Percentiles rank a stretch among this genome's conserved stretches.
Conservation (phyloP, 2,888 invertebrate genomes). For the Orthosia incerta region DNA sequence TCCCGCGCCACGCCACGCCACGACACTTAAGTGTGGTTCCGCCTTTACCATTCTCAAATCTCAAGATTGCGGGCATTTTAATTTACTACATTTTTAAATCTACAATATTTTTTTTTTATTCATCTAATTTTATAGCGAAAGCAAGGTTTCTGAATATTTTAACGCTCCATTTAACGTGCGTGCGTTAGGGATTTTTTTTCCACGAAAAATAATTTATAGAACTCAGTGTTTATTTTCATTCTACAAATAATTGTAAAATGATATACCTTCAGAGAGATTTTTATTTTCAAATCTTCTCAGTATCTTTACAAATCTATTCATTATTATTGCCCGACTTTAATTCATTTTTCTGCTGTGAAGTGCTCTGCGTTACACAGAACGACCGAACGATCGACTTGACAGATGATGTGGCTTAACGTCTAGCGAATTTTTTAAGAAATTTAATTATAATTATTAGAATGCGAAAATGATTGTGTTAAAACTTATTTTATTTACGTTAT, state of each 20-base stretch:
- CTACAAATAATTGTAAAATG: neutral
- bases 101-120: no score
- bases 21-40: no score
- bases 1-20: no score
- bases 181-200: fast-evolving
- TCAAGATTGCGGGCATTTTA: no score
- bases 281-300: neutral
- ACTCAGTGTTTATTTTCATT: neutral
- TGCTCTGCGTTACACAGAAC: constrained; percentile 62
- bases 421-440: constrained; percentile 80
- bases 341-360: constrained; percentile 18
- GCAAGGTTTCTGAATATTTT: constrained; percentile 3
- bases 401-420: constrained; percentile 90
- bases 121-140: no score
- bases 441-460: constrained; percentile 80
- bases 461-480: constrained; percentile 87
- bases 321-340: neutral
- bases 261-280: neutral
- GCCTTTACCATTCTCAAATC: no score
- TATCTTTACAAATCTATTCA: neutral
- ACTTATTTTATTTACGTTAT: constrained; percentile 84
- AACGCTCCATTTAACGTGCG: constrained; percentile 3
- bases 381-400: constrained; percentile 81
- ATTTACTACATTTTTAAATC: no score
- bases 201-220: neutral